These are phyloP conservation scores for Rhinogobio ventralis DNA, from an alignment of 2,797 vertebrate species.

Conservation along the genomic window DNA sequence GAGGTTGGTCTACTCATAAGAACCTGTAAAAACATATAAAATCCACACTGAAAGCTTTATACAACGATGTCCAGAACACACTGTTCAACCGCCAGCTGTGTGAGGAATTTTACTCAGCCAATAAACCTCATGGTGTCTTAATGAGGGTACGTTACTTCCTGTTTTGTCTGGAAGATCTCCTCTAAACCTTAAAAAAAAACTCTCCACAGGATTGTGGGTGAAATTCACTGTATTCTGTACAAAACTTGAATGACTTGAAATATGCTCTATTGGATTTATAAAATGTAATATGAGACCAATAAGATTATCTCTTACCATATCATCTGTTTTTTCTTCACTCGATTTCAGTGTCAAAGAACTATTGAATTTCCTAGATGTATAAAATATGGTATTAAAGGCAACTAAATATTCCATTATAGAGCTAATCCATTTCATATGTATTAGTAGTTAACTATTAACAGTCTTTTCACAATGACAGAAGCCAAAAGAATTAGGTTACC, in stretches of 20 bases:
- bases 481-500: not conserved
- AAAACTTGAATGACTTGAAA: not conserved
- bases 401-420: constrained; percentile 1
- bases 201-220: not conserved
- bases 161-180: constrained; percentile 26
- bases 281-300: not conserved
- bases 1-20: constrained; percentile 52
- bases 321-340: constrained; percentile 59
- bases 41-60: constrained; percentile 11
- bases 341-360: constrained; percentile 50
- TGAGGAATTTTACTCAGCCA: constrained; percentile 48
- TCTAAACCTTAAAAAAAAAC: constrained; percentile 34
- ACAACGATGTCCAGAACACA: constrained; percentile 49
- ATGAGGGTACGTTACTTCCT: constrained; percentile 44
- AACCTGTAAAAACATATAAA: constrained; percentile 62
- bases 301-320: constrained; percentile 64
- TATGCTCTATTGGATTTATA: not conserved
- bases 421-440: not conserved
- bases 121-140: constrained; percentile 50
- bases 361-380: constrained; percentile 67
- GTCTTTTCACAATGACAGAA: not conserved
- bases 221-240: not conserved
- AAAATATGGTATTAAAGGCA: constrained; percentile 42
- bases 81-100: constrained; percentile 47
- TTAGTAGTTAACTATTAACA: not conserved